Conservation (phyloP, 2,888 invertebrate species). For the Lasioglossum figueresi region DNA sequence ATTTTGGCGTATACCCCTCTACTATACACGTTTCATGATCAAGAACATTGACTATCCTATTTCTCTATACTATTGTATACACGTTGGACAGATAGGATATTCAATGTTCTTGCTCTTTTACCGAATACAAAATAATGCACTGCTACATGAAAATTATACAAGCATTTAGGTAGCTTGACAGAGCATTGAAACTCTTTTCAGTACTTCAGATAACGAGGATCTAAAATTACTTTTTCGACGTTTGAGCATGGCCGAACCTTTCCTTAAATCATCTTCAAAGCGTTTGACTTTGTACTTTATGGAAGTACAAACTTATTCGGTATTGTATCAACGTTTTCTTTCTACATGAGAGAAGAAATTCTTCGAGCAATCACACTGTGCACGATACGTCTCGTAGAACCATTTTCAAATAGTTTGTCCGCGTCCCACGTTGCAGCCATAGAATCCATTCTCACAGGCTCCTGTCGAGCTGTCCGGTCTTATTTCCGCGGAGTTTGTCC, state of each 20-base stretch:
- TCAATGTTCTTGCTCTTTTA: not conserved
- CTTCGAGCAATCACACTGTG: not conserved
- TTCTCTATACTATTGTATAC: not conserved
- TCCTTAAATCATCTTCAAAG: not conserved
- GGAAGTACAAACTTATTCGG: not conserved
- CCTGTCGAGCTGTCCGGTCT: conserved; percentile 32
- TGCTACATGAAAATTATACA: too few species aligned
- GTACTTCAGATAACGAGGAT: too few species aligned
- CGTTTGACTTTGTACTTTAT: not conserved
- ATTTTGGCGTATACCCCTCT: not conserved
- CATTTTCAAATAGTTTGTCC: not conserved
- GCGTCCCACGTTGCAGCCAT: conserved; percentile 11
- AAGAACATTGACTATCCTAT: not conserved
- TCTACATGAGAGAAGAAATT: not conserved
- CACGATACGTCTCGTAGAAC: not conserved
- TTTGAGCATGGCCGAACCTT: not conserved
- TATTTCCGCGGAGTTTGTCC: conserved; percentile 45
- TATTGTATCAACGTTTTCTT: not conserved
- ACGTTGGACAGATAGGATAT: not conserved
- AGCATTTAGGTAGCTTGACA: not conserved
- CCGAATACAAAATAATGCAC: not conserved
- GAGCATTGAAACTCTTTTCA: too few species aligned
- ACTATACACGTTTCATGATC: not conserved
- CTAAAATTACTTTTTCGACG: not conserved
- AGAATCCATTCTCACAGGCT: conserved; percentile 19